These are phyloP conservation scores for Drosophila mayri DNA, from an alignment of 1,140 invertebrate genomes.

Conservation along the genomic window DNA sequence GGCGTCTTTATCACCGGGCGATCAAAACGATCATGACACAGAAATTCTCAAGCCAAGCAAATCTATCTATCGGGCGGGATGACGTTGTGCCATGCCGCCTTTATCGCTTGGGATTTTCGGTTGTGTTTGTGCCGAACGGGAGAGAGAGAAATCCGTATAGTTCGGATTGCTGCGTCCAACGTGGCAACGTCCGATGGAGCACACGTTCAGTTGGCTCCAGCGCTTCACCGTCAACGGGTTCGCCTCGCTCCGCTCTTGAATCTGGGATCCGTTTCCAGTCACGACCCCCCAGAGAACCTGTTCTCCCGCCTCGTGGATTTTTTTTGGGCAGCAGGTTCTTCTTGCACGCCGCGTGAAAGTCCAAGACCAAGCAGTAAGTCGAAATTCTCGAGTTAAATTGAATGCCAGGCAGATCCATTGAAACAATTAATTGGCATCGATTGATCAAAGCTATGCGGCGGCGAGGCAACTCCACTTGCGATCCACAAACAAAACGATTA, in stretches of 20 bases:
- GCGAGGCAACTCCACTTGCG: neutral
- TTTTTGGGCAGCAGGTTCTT: conserved; percentile 47
- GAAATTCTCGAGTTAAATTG: conserved; percentile 7
- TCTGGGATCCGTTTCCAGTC: conserved; percentile 24
- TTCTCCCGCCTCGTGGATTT: conserved; percentile 31
- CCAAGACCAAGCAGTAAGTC: conserved; percentile 20
- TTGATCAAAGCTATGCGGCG: conserved; percentile 26
- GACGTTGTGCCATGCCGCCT: conserved; percentile 45
- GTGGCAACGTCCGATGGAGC: conserved; percentile 39
- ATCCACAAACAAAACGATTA: conserved; percentile 35
- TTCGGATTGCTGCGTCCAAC: conserved; percentile 21
- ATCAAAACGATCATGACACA: conserved; percentile 79
- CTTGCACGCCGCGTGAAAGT: neutral
- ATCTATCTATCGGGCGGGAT: conserved; percentile 59
- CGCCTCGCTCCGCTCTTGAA: conserved; percentile 22
- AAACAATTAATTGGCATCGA: conserved; percentile 34
- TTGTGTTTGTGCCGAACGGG: conserved; percentile 7
- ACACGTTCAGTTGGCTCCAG: conserved; percentile 56
- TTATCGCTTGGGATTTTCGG: conserved; percentile 22
- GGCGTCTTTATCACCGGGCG: conserved; percentile 33
- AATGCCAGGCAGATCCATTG: neutral
- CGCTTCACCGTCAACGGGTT: conserved; percentile 49
- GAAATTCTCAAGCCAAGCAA: conserved; percentile 39
- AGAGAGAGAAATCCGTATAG: conserved; percentile 35
- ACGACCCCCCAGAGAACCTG: conserved; percentile 37